Base-by-base conservation (phyloP, 2,888 invertebrate species). In the Drosophila subsilvestris region DNA sequence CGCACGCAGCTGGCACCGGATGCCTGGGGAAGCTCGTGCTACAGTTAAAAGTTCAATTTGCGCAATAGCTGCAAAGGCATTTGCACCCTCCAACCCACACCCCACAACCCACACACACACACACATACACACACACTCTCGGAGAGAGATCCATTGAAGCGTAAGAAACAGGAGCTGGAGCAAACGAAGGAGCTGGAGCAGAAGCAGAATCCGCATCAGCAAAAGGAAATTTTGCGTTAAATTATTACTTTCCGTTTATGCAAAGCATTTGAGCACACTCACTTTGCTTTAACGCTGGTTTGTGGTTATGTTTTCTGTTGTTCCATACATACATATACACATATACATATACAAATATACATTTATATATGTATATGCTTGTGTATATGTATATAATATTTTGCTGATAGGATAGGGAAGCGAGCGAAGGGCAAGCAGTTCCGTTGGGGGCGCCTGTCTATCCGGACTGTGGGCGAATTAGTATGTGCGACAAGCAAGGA, bases 161-260 rank as follows among this genome's bases (percentile, higher is more conserved):
- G 89, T 88, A 84, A 83, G 89, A 75, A 85, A 77, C 70, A 76
- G 86, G 63, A 86, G 84, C 70, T 74, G 72, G 54, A 83, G 57
- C 63, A 63, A 37, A 58, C 47, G 49, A 60, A 48, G 32, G 59
- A 29, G 50, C 74, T 45, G 4, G 55, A 62, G 22, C 59, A 48
- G 17, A 63, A 68, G 22, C 59, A 48, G 20, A 65, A 68, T 37
- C 71, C 61, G 25, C 62, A 70, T 88, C 89, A 89, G 88, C 84
- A 88, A 79, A 86, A 89, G 78, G 83, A 89, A 81, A 87, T 88
- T 90, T 88, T 88, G 81, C 90, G 87, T 90, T 90, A 90, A 90
- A 90, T 90, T 91, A 89, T 90, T 90, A 90, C 90, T 89, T 90
- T 90, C 88, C 90, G 89, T 83, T 88, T 87, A 90, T 84, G 80